Conservation (phyloP, 1,140 invertebrate genomes). For the Phocides pigmalion region DNA sequence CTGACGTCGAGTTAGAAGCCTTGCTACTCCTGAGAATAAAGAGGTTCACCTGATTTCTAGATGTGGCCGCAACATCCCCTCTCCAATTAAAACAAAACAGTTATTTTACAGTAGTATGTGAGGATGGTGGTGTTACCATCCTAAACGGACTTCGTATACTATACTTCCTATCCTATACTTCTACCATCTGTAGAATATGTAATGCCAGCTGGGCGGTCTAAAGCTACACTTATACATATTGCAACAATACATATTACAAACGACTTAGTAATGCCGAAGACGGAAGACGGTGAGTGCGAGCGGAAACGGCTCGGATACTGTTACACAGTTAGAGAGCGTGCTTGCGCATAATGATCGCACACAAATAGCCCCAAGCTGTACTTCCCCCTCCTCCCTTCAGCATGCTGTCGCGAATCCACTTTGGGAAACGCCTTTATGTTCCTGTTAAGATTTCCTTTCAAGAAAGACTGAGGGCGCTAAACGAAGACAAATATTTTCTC, state of each 20-base stretch:
- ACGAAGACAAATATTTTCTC: background rate
- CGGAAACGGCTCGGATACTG: conserved; percentile 72
- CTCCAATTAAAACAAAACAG: no score
- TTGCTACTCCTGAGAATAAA: no score
- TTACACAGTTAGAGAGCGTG: conserved; percentile 77
- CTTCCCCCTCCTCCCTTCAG: background rate
- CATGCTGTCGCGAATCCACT: background rate
- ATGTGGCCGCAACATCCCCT: no score
- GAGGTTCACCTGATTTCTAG: no score
- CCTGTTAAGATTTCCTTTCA: background rate
- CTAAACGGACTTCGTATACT: no score
- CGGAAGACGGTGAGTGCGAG: conserved; percentile 42
- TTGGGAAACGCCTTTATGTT: background rate
- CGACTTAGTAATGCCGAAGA: conserved; percentile 44
- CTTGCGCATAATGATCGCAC: conserved; percentile 73
- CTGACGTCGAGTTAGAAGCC: no score
- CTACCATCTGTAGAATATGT: no score
- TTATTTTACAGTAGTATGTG: no score
- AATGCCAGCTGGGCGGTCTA: conserved; percentile 3
- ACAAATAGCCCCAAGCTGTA: conserved; percentile 57
- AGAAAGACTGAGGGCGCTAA: background rate
- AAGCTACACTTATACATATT: conserved; percentile 26
- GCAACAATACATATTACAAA: no score
- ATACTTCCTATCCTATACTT: no score
- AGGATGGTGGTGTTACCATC: no score